Conservation (phyloP, 2,888 invertebrate genomes). For the Heliconius charithonia region DNA sequence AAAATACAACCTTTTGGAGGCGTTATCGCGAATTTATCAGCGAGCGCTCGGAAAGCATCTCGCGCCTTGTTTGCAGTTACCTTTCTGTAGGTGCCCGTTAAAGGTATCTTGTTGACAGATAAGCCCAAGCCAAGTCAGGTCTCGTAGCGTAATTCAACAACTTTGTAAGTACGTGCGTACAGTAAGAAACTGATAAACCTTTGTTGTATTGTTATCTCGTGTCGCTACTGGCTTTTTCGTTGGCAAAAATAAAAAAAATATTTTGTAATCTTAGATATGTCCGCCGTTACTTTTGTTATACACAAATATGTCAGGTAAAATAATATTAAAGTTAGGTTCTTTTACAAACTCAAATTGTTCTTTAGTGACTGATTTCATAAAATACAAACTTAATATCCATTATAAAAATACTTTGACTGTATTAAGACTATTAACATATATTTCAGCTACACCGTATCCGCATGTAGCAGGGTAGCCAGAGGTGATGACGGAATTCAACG, state of each 20-base stretch:
- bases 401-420: neutral
- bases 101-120: constrained; percentile 73
- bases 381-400: neutral
- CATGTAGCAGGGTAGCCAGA: too few species aligned
- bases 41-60: constrained; percentile 46
- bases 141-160: too few species aligned
- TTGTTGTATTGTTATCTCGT: constrained; percentile 70
- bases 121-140: constrained; percentile 67
- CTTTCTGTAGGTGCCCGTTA: constrained; percentile 50
- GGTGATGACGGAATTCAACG: too few species aligned
- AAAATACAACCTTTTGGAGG: constrained; percentile 16
- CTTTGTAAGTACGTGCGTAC: constrained; percentile 65
- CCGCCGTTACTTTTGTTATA: constrained; percentile 41
- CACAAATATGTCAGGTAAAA: constrained; percentile 33
- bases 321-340: constrained; percentile 31
- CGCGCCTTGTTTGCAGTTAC: constrained; percentile 50
- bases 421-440: neutral
- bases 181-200: constrained; percentile 64
- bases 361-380: neutral
- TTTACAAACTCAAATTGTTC: neutral
- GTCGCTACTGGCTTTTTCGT: constrained; percentile 54
- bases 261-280: constrained; percentile 48
- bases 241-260: constrained; percentile 60
- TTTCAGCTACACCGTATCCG: too few species aligned
- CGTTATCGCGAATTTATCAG: constrained; percentile 45